A percentile compares a stretch with the other conserved stretches of the same genome.
Conservation (phyloP, 2,113 vertebrate genomes). For the Laticauda colubrina region DNA sequence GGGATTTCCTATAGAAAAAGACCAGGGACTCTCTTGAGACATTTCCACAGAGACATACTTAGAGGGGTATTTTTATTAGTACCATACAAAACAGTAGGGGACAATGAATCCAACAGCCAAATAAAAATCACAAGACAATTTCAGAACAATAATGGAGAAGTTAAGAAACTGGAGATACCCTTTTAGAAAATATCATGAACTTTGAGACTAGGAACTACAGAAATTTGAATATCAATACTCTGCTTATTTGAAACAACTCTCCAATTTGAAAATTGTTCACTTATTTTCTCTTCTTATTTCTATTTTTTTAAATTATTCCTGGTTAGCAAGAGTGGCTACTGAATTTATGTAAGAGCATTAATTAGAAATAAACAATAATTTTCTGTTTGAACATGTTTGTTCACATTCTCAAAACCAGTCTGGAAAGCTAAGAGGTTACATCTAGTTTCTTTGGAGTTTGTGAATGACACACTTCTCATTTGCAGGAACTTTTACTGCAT, state of each 20-base stretch:
- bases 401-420: not conserved
- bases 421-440: not conserved
- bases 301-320: not conserved
- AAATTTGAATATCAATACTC: not conserved
- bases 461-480: not conserved
- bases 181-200: not conserved
- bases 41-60: not conserved
- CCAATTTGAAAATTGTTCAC: not conserved
- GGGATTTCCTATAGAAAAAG: not conserved
- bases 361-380: not conserved
- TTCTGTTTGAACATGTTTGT: not conserved
- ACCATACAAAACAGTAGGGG: not conserved
- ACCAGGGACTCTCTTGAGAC: not conserved
- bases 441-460: not conserved
- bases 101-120: not conserved
- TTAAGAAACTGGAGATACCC: not conserved
- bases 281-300: not conserved
- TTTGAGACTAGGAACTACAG: not conserved
- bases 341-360: not conserved
- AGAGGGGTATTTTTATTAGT: not conserved
- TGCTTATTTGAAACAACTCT: not conserved
- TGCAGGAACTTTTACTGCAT: not conserved
- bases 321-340: not conserved
- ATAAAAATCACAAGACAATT: not conserved
- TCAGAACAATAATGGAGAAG: not conserved